Percentiles rank a stretch among this genome's conserved stretches.
These are phyloP conservation scores for Meleagris gallopavo DNA, from an alignment of 2,113 vertebrate species.

Conservation along the genomic window DNA sequence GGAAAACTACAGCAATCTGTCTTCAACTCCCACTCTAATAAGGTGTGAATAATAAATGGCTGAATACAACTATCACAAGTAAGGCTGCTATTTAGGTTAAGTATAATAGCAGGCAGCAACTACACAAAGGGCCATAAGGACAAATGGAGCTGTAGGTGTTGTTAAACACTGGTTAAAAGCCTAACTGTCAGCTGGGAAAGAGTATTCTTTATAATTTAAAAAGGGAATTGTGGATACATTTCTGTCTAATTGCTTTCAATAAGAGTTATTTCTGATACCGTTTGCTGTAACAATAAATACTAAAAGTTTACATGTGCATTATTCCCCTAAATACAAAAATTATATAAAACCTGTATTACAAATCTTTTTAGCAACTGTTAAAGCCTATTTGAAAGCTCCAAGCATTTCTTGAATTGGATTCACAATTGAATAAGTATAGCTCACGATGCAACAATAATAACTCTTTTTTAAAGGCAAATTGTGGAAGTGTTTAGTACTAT, in stretches of 20 bases:
- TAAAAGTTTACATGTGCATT: background rate
- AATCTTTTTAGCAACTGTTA: background rate
- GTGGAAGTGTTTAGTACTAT: background rate
- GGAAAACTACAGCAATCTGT: conserved; percentile 37
- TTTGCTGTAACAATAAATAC: background rate
- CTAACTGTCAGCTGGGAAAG: background rate
- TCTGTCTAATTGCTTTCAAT: background rate
- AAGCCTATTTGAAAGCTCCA: background rate
- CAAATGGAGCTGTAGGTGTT: background rate
- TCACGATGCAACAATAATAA: background rate
- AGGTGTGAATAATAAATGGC: conserved; percentile 51
- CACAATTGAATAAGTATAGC: background rate
- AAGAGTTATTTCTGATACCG: background rate
- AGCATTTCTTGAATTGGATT: background rate
- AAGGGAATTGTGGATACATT: background rate
- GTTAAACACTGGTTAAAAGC: background rate
- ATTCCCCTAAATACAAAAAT: background rate
- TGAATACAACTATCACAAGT: conserved; percentile 31
- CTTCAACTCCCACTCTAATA: conserved; percentile 38
- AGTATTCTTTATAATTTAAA: background rate
- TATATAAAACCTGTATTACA: background rate
- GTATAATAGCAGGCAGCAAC: background rate
- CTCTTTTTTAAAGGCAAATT: background rate
- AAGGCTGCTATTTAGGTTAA: background rate
- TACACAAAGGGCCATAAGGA: background rate